phyloP scores from a whole-genome alignment of 2,113 vertebrate species.

The Bos javanicus region DNA sequence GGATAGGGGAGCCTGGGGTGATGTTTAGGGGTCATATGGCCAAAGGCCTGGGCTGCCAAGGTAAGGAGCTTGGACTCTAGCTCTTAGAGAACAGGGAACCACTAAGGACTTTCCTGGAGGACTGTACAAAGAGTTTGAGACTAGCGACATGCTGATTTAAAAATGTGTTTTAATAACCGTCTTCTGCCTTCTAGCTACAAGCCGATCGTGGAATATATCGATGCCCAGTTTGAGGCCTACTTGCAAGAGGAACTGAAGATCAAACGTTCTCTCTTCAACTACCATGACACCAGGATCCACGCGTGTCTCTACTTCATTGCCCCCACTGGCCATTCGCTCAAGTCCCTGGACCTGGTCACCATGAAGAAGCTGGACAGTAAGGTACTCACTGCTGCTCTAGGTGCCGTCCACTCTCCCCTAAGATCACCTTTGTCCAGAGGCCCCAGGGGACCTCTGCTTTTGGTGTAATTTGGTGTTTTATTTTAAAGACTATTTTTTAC shows the following conservation, averaged over 20 bases:
- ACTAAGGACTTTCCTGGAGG: not conserved
- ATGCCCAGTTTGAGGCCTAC: constrained; percentile 87
- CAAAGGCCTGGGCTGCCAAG: not conserved
- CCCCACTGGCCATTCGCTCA: constrained; percentile 85
- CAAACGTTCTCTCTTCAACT: constrained; percentile 86
- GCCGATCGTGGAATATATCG: constrained; percentile 88
- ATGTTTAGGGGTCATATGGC: not conserved
- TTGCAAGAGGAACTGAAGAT: constrained; percentile 89
- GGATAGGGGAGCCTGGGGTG: not conserved
- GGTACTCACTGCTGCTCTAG: constrained; percentile 67
- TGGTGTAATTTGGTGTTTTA: not conserved
- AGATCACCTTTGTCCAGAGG: not conserved
- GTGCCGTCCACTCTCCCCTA: not conserved
- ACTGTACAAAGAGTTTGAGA: not conserved
- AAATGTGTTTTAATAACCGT: not conserved
- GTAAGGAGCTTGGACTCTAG: not conserved
- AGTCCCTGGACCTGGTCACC: constrained; percentile 87
- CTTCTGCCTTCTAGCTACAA: constrained; percentile 80
- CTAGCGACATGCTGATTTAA: not conserved
- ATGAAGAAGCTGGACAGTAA: constrained; percentile 91
- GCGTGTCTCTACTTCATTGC: constrained; percentile 88
- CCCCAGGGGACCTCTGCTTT: not conserved
- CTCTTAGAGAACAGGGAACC: not conserved
- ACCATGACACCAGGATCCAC: constrained; percentile 85
- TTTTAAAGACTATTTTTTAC: not conserved